Evolutionary conservation across 2,888 invertebrate species (phyloP).

Genomic region (Drosophila kanekoi): DNA sequence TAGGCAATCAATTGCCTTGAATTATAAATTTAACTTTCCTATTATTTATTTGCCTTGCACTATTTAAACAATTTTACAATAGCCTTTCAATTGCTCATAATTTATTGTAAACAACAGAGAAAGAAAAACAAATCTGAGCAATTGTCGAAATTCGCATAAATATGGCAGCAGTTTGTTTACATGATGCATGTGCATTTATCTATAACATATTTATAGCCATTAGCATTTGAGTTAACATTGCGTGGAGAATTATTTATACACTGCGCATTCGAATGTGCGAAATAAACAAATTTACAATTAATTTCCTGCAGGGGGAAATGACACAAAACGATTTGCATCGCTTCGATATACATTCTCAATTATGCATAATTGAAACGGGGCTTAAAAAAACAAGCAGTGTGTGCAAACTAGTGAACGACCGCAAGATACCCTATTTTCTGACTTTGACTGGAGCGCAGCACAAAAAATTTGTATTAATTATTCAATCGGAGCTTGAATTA

Average conservation of each 20-base stretch:
- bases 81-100: background rate
- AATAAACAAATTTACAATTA: conserved; percentile 68
- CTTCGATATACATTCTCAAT: conserved; percentile 32
- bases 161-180: conserved; percentile 13
- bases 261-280: conserved; percentile 13
- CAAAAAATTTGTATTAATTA: background rate
- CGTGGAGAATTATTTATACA: conserved; percentile 30
- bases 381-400: conserved; percentile 4
- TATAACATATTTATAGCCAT: conserved; percentile 10
- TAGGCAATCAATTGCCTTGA: background rate
- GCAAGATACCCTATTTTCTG: background rate
- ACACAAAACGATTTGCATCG: conserved; percentile 41
- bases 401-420: background rate
- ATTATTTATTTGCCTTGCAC: background rate
- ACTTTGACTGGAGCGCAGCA: too few relatives aligned
- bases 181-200: conserved; percentile 9
- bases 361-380: conserved; percentile 57
- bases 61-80: background rate
- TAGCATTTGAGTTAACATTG: conserved; percentile 28
- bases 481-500: background rate
- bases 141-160: conserved; percentile 44
- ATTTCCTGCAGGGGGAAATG: conserved; percentile 67
- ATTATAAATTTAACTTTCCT: background rate
- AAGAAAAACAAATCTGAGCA: conserved; percentile 2
- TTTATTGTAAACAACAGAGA: background rate